phyloP scores from a whole-genome alignment of 2,888 invertebrate species.

The Trissolcus japonicus region DNA sequence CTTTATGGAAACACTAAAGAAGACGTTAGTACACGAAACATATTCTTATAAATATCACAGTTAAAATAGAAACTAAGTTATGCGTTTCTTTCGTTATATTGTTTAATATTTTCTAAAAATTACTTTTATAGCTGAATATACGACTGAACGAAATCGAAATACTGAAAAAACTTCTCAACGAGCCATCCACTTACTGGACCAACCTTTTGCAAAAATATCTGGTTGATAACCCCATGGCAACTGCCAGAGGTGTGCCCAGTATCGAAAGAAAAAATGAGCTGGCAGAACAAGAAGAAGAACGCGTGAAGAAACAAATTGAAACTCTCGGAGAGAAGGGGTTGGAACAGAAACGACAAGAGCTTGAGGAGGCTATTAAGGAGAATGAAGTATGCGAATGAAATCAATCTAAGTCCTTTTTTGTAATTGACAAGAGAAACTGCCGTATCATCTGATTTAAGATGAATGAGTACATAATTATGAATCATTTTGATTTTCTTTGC shows the following conservation, averaged over 20 bases:
- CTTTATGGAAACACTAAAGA: slow-evolving; percentile 86
- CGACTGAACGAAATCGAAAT: slow-evolving; percentile 83
- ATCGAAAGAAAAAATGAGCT: slow-evolving; percentile 81
- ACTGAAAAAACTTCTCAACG: slow-evolving; percentile 80
- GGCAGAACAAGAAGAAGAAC: slow-evolving; percentile 83
- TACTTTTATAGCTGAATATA: slow-evolving; percentile 79
- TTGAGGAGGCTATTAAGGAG: slow-evolving; percentile 83
- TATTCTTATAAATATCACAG: not conserved
- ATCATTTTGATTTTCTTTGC: slow-evolving; percentile 26
- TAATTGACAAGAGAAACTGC: too few species aligned
- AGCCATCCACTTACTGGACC: slow-evolving; percentile 84
- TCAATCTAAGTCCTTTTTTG: not conserved
- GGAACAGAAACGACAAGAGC: slow-evolving; percentile 79
- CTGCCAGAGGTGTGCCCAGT: slow-evolving; percentile 83
- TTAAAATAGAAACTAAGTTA: not conserved
- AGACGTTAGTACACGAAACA: slow-evolving; percentile 79
- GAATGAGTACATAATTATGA: not conserved
- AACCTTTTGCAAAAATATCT: slow-evolving; percentile 83
- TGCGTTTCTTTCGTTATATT: not conserved
- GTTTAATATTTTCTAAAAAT: not conserved
- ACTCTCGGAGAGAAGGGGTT: slow-evolving; percentile 84
- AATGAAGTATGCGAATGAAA: slow-evolving; percentile 81
- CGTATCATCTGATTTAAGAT: not conserved
- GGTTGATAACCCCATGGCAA: slow-evolving; percentile 80
- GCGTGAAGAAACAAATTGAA: slow-evolving; percentile 82